These are phyloP conservation scores for Tenthredo mesomela DNA, from an alignment of 2,888 invertebrate genomes.

Conservation along the genomic window DNA sequence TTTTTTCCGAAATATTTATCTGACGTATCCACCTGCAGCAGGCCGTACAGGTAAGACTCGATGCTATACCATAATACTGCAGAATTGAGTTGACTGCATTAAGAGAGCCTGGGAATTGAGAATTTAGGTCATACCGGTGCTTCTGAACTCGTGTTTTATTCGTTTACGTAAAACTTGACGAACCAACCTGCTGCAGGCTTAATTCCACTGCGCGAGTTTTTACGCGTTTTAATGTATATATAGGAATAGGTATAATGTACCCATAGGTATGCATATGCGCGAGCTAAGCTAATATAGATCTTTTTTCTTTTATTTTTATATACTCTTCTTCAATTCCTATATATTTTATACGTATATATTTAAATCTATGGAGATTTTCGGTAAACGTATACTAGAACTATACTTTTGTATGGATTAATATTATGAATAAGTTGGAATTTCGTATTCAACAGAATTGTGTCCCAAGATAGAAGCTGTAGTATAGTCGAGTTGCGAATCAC, in stretches of 20 bases:
- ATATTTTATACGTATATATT: not conserved
- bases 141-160: constrained; percentile 36
- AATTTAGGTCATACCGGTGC: constrained; percentile 47
- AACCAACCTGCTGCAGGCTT: constrained; percentile 14
- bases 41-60: constrained; percentile 6
- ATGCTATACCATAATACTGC: not conserved
- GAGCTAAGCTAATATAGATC: not conserved
- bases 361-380: not conserved
- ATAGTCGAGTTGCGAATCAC: too few species aligned
- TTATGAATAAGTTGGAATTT: too few species aligned
- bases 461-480: too few species aligned
- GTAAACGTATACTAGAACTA: too few species aligned
- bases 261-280: not conserved
- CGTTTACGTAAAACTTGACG: constrained; percentile 49
- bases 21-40: not conserved
- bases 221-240: not conserved
- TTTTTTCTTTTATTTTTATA: not conserved
- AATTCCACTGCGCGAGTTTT: constrained; percentile 23
- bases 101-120: constrained; percentile 24
- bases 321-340: not conserved
- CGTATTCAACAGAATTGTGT: too few species aligned
- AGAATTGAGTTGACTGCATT: constrained; percentile 26
- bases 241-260: not conserved
- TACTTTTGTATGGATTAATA: not conserved
- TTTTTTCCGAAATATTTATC: not conserved